A percentile compares a stretch with the other conserved stretches of the same genome.
phyloP scores from a whole-genome alignment of 2,888 invertebrate genomes.

The Oscheius sp. region DNA sequence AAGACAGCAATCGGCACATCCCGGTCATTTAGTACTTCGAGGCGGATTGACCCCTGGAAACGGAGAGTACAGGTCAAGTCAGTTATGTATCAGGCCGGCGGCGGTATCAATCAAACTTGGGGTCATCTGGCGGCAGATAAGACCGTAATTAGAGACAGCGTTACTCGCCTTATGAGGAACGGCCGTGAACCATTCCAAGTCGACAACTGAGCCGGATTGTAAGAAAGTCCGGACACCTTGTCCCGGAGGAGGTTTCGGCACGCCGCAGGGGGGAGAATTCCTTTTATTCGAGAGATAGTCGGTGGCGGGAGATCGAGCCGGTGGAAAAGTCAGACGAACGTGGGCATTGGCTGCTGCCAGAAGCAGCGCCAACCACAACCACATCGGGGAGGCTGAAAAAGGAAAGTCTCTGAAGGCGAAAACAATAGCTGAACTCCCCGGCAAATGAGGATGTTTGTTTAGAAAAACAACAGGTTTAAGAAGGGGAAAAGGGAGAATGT shows the following conservation, averaged over 20 bases:
- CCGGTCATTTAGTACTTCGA: slow-evolving; percentile 86
- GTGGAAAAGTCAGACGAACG: slow-evolving; percentile 60
- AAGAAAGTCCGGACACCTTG: slow-evolving; percentile 56
- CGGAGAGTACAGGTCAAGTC: background rate
- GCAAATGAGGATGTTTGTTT: background rate
- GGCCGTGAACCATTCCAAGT: slow-evolving; percentile 91
- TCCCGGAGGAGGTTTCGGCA: slow-evolving; percentile 82
- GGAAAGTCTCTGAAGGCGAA: background rate
- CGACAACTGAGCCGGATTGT: slow-evolving; percentile 83
- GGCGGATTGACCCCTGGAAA: slow-evolving; percentile 87
- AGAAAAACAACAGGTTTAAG: slow-evolving; percentile 15
- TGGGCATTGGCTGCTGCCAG: slow-evolving; percentile 42
- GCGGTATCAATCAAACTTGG: slow-evolving; percentile 24
- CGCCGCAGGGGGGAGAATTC: slow-evolving; percentile 91
- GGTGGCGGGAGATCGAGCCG: slow-evolving; percentile 79
- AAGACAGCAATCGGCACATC: slow-evolving; percentile 87
- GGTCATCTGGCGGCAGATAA: slow-evolving; percentile 33
- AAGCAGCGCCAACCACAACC: slow-evolving; percentile 20
- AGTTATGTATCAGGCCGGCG: background rate
- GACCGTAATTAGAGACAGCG: slow-evolving; percentile 27
- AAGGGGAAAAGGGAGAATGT: slow-evolving; percentile 2
- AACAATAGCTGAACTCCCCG: background rate
- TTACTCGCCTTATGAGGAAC: slow-evolving; percentile 88
- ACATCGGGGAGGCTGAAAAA: slow-evolving; percentile 13
- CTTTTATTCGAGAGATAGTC: slow-evolving; percentile 92